phyloP scores from a whole-genome alignment of 2,888 invertebrate genomes.

The Crossocerus cetratus region DNA sequence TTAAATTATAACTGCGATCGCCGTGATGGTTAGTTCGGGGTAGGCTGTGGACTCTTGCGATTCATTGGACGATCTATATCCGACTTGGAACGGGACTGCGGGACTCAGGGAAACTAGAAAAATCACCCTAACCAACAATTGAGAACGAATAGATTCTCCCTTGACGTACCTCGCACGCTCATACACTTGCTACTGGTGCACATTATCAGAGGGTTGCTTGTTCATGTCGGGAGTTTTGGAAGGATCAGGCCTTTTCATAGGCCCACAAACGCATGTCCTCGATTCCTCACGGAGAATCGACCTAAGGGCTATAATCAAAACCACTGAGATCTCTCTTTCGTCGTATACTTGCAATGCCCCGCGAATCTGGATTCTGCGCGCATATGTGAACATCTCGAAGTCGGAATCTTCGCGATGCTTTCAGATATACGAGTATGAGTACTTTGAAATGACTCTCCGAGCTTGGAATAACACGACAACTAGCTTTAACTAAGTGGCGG shows the following conservation, averaged over 20 bases:
- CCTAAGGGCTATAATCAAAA: neutral
- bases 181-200: too few species aligned
- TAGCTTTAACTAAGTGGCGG: constrained; percentile 25
- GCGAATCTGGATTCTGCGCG: too few species aligned
- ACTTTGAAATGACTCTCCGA: neutral
- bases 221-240: neutral
- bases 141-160: neutral
- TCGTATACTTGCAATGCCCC: neutral
- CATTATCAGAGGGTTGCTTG: too few species aligned
- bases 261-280: too few species aligned
- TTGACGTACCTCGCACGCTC: neutral
- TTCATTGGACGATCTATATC: neutral
- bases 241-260: too few species aligned
- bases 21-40: neutral
- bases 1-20: neutral
- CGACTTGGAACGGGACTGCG: neutral
- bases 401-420: too few species aligned
- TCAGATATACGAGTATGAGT: neutral
- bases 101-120: neutral
- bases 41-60: neutral
- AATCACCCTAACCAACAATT: neutral
- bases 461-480: constrained; percentile 9
- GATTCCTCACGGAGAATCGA: constrained; percentile 6
- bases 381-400: too few species aligned
- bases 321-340: neutral